phyloP scores from a whole-genome alignment of 1,140 invertebrate genomes.

The Leucophenga varia region DNA sequence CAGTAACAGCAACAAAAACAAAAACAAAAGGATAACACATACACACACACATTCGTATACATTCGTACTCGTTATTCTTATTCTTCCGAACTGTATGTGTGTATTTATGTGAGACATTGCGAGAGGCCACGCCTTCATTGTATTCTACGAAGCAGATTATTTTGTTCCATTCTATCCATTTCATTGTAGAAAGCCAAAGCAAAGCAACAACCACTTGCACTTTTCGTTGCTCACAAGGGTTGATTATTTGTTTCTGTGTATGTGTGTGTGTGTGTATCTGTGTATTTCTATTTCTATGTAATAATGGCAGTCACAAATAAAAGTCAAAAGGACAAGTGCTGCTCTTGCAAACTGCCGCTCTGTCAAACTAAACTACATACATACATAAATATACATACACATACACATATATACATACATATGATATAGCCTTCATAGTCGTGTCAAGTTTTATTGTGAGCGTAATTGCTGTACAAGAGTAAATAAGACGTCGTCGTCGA shows the following conservation, averaged over 20 bases:
- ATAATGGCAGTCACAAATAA: slow-evolving; percentile 34
- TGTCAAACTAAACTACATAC: too few species aligned
- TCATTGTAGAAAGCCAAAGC: slow-evolving; percentile 4
- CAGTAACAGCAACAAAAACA: slow-evolving; percentile 42
- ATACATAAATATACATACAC: too few species aligned
- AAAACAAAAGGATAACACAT: slow-evolving; percentile 14
- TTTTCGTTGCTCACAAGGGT: slow-evolving; percentile 36
- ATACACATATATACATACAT: too few species aligned
- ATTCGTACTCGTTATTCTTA: slow-evolving; percentile 41
- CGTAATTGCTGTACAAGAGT: too few species aligned
- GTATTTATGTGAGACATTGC: slow-evolving; percentile 35
- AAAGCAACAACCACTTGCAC: slow-evolving; percentile 33
- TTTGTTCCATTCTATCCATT: too few species aligned
- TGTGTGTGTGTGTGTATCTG: too few species aligned
- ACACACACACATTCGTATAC: slow-evolving; percentile 10
- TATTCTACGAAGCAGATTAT: too few species aligned
- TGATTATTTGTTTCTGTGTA: slow-evolving; percentile 19
- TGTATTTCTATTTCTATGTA: slow-evolving; percentile 14
- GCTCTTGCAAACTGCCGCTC: too few species aligned
- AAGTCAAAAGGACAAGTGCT: slow-evolving; percentile 34
- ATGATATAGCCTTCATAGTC: too few species aligned
- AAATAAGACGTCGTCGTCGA: slow-evolving; percentile 49
- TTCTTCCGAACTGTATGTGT: too few species aligned
- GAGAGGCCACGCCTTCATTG: slow-evolving; percentile 42
- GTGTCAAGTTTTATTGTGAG: too few species aligned